Percentiles rank a stretch among this genome's conserved stretches.
phyloP scores from a whole-genome alignment of 1,140 invertebrate species.

The Penaeus chinensis region DNA sequence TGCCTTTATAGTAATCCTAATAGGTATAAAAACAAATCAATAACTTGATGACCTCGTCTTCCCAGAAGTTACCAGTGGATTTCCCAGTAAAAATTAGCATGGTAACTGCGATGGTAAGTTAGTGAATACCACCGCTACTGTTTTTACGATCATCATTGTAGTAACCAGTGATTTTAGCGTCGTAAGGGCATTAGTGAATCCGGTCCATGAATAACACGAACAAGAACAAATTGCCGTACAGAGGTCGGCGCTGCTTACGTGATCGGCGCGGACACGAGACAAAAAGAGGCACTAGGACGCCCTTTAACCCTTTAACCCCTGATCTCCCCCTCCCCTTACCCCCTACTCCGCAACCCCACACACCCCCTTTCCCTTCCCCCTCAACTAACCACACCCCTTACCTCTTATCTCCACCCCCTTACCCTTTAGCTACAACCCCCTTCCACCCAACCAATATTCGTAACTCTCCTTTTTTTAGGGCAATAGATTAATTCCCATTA shows the following conservation, averaged over 20 bases:
- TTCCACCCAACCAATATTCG: neutral
- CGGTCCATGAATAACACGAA: too few relatives aligned
- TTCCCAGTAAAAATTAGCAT: too few relatives aligned
- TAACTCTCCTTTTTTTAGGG: neutral
- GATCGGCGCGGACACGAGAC: conserved; percentile 21
- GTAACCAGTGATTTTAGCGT: too few relatives aligned
- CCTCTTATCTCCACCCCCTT: neutral
- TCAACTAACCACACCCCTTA: neutral
- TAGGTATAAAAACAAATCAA: too few relatives aligned
- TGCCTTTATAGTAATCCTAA: too few relatives aligned
- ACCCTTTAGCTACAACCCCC: neutral
- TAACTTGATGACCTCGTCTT: too few relatives aligned
- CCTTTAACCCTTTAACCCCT: neutral
- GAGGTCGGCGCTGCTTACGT: conserved; percentile 22
- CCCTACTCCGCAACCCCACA: neutral
- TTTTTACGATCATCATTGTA: too few relatives aligned
- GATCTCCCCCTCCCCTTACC: neutral
- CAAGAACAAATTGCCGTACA: too few relatives aligned
- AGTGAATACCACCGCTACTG: too few relatives aligned
- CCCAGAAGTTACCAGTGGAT: too few relatives aligned
- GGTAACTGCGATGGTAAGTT: too few relatives aligned
- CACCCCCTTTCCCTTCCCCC: neutral
- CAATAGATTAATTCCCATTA: conserved; percentile 45
- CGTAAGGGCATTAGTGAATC: too few relatives aligned
- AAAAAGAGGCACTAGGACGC: conserved; percentile 21